These are phyloP conservation scores for Epinotia ramella DNA, from an alignment of 2,888 invertebrate genomes.

Conservation along the genomic window DNA sequence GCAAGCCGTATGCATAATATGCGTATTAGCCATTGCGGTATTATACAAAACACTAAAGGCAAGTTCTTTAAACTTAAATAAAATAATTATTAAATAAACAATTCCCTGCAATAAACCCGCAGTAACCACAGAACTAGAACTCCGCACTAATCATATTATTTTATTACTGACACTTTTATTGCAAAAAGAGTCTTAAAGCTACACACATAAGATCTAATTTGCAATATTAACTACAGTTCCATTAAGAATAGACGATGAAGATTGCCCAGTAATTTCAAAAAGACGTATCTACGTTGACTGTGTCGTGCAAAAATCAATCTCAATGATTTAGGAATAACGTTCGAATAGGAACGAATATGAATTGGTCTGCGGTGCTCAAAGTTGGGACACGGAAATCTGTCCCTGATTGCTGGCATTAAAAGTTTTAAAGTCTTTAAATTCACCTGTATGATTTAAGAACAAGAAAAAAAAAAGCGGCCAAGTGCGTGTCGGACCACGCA, in stretches of 20 bases:
- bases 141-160: constrained; percentile 4
- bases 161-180: constrained; percentile 2
- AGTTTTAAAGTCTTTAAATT: constrained; percentile 6
- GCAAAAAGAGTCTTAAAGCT: background rate
- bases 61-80: background rate
- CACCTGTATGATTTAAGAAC: background rate
- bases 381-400: constrained; percentile 10
- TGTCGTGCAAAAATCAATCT: background rate
- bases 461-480: no score
- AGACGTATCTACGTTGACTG: background rate
- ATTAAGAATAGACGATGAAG: constrained; percentile 15
- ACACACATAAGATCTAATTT: background rate
- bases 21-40: no score
- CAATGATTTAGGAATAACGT: background rate
- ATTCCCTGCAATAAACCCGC: background rate
- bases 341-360: background rate
- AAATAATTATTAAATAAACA: constrained; percentile 18
- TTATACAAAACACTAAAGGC: no score
- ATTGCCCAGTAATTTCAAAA: background rate
- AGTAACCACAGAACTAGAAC: background rate
- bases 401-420: constrained; percentile 34
- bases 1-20: no score
- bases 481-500: no score
- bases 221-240: background rate
- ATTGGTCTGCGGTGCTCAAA: constrained; percentile 2